phyloP scores from a whole-genome alignment of 2,888 invertebrate species.

The Seira musarum region DNA sequence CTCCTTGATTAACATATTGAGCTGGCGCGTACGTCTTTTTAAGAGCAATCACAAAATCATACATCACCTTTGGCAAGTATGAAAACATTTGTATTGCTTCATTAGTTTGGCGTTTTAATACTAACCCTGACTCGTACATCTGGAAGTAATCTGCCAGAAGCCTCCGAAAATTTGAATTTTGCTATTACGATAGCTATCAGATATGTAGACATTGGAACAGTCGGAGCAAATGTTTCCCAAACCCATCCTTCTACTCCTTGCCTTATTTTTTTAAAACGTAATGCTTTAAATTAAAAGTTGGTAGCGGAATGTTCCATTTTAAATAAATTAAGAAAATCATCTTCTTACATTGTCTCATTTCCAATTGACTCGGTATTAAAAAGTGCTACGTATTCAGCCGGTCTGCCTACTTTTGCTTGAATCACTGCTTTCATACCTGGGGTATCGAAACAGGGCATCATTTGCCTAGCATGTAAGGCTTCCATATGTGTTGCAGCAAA shows the following conservation, averaged over 20 bases:
- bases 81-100: too few relatives aligned
- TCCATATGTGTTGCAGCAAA: conserved; percentile 58
- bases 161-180: conserved; percentile 42
- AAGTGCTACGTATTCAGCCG: conserved; percentile 32
- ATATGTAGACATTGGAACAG: conserved; percentile 53
- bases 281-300: too few relatives aligned
- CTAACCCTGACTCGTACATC: conserved; percentile 37
- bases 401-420: conserved; percentile 45
- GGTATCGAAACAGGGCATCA: conserved; percentile 59
- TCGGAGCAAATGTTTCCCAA: conserved; percentile 47
- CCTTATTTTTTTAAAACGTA: conserved; percentile 19
- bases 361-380: conserved; percentile 40
- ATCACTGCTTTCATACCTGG: conserved; percentile 50
- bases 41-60: too few relatives aligned
- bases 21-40: conserved; percentile 52
- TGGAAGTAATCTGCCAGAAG: conserved; percentile 42
- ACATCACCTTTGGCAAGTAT: too few relatives aligned
- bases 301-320: too few relatives aligned
- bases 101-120: too few relatives aligned
- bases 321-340: too few relatives aligned
- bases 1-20: conserved; percentile 30
- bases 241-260: conserved; percentile 44
- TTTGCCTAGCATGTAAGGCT: conserved; percentile 50
- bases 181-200: conserved; percentile 40
- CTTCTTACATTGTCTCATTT: conserved; percentile 45